These are phyloP conservation scores for Drosophila longiperda DNA, from an alignment of 2,888 invertebrate genomes.

Conservation along the genomic window DNA sequence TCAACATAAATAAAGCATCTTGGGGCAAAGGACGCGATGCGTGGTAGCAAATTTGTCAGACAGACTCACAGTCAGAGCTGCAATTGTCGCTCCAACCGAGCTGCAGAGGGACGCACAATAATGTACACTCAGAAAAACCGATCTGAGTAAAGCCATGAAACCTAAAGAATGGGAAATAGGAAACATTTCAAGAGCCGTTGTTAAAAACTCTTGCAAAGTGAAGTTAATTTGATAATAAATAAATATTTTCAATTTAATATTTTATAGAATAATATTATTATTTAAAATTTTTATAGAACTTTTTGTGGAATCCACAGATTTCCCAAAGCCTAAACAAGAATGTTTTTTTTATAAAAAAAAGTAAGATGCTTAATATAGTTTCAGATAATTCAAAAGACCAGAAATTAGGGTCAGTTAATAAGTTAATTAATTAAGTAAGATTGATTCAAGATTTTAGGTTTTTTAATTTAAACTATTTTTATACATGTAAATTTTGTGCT, in stretches of 20 bases:
- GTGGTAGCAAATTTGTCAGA: slow-evolving; percentile 13
- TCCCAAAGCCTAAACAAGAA: background rate
- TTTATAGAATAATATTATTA: background rate
- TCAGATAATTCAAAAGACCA: background rate
- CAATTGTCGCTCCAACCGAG: slow-evolving; percentile 4
- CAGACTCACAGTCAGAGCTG: slow-evolving; percentile 15
- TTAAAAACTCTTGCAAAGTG: fast-evolving
- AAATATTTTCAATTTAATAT: background rate
- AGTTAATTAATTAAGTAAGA: background rate
- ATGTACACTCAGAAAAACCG: background rate
- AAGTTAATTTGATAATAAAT: background rate
- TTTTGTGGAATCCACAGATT: background rate
- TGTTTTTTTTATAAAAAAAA: background rate
- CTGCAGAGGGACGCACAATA: slow-evolving; percentile 6
- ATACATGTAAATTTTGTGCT: background rate
- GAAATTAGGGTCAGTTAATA: background rate
- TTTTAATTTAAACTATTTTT: background rate
- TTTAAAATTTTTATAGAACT: background rate
- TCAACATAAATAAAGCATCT: slow-evolving; percentile 59
- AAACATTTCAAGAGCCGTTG: no score
- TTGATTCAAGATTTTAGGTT: background rate
- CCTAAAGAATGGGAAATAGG: background rate
- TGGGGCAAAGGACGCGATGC: slow-evolving; percentile 27
- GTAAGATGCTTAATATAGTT: background rate
- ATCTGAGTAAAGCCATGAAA: no score